phyloP scores from a whole-genome alignment of 35 echinoderm and acorn worm species.

The Stichopus chloronotus region DNA sequence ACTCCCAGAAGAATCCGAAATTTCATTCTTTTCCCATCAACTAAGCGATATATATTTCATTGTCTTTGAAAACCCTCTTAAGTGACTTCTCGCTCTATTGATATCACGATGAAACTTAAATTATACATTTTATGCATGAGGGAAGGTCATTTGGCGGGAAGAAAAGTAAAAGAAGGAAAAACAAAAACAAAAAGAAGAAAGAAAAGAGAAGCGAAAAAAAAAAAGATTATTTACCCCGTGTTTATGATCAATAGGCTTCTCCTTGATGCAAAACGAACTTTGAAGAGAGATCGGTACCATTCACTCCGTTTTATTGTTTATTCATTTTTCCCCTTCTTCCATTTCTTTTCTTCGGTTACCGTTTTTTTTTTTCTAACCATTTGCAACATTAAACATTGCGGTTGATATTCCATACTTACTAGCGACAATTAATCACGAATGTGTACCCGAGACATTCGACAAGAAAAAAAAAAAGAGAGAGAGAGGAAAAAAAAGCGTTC shows the following conservation, averaged over 20 bases:
- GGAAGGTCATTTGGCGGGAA: constrained; percentile 52
- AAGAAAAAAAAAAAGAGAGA: too few species aligned
- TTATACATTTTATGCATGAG: constrained; percentile 64
- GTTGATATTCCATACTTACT: constrained; percentile 8
- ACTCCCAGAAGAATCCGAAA: constrained; percentile 19
- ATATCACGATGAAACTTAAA: constrained; percentile 43
- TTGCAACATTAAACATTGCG: constrained; percentile 47
- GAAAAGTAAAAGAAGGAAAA: not conserved
- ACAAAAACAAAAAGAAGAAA: not conserved
- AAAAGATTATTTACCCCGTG: constrained; percentile 45
- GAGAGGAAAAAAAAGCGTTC: not conserved
- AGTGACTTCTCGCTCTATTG: constrained; percentile 55
- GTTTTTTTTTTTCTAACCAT: constrained; percentile 29
- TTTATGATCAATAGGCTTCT: constrained; percentile 44
- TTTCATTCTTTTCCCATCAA: constrained; percentile 53
- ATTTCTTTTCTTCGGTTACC: not conserved
- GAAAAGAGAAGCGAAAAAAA: not conserved
- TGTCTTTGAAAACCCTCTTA: constrained; percentile 48
- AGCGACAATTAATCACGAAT: constrained; percentile 52
- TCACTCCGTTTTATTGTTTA: not conserved
- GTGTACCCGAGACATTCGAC: constrained; percentile 31
- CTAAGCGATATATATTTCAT: constrained; percentile 47
- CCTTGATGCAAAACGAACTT: constrained; percentile 36
- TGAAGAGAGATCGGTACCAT: not conserved
- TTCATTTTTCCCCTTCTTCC: not conserved